These are phyloP conservation scores for Drosophila siamana DNA, from an alignment of 2,888 invertebrate species.

Conservation along the genomic window DNA sequence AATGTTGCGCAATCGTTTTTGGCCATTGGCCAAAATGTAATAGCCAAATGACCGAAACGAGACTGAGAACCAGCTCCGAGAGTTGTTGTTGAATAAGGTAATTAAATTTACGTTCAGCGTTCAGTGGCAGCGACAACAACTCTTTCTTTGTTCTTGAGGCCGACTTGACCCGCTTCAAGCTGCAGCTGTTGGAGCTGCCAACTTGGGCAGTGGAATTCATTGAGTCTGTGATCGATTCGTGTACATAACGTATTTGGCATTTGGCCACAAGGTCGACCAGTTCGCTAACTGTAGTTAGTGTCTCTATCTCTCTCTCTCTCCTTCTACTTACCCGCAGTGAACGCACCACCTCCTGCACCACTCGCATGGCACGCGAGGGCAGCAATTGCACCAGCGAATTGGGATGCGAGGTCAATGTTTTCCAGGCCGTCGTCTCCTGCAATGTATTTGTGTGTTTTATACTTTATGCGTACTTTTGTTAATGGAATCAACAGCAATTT, in stretches of 20 bases:
- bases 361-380: conserved; percentile 85
- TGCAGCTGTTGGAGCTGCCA: conserved; percentile 38
- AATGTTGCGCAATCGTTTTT: conserved; percentile 54
- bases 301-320: background rate
- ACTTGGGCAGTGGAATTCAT: conserved; percentile 31
- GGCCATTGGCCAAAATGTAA: conserved; percentile 44
- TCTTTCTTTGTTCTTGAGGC: conserved; percentile 75
- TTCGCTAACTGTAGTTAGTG: no score
- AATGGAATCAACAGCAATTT: conserved; percentile 57
- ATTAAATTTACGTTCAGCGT: conserved; percentile 6
- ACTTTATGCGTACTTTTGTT: no score
- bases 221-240: conserved; percentile 35
- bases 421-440: conserved; percentile 85
- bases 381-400: conserved; percentile 84
- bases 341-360: conserved; percentile 85
- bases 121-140: no score
- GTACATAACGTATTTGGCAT: conserved; percentile 27
- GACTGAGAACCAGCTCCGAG: conserved; percentile 48
- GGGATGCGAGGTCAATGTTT: conserved; percentile 85
- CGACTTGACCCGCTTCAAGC: conserved; percentile 49
- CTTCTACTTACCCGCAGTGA: conserved; percentile 83
- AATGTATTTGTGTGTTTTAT: conserved; percentile 37
- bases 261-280: conserved; percentile 49
- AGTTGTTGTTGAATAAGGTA: conserved; percentile 15
- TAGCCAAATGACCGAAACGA: conserved; percentile 28